phyloP scores from a whole-genome alignment of 2,797 vertebrate species.

The Micromesistius poutassou region DNA sequence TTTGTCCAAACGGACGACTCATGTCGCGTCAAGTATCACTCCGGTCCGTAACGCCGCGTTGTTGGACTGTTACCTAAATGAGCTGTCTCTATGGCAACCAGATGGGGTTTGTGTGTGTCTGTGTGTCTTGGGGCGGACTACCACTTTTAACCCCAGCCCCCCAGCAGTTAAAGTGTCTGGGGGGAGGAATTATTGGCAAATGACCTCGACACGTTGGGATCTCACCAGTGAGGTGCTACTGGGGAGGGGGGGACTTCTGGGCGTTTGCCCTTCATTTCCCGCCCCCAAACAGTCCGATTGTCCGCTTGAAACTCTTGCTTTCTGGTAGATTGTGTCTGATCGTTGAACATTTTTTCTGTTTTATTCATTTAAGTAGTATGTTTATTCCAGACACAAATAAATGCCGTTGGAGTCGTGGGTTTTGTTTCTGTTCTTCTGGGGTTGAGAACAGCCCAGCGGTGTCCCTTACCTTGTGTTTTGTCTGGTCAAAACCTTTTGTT shows the following conservation, averaged over 20 bases:
- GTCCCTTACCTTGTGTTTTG: no score
- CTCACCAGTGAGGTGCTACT: constrained; percentile 55
- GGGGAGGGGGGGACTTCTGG: constrained; percentile 33
- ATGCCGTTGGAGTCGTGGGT: neutral
- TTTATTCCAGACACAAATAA: neutral
- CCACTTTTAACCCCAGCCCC: constrained; percentile 31
- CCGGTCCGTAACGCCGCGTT: neutral
- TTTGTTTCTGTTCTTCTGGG: neutral
- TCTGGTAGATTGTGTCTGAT: neutral
- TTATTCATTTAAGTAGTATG: neutral
- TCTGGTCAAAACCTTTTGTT: no score
- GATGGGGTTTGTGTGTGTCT: constrained; percentile 45
- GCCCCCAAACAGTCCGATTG: constrained; percentile 9
- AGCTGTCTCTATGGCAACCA: constrained; percentile 59
- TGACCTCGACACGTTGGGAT: constrained; percentile 64
- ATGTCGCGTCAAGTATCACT: neutral
- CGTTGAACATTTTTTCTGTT: neutral
- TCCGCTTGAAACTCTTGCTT: neutral
- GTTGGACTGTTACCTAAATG: constrained; percentile 66
- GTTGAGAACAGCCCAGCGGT: no score
- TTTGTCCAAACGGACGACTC: neutral
- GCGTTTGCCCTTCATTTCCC: constrained; percentile 37
- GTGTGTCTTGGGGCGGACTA: constrained; percentile 16
- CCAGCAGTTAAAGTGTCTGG: constrained; percentile 71
- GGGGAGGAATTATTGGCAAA: constrained; percentile 71